These are phyloP conservation scores for Centropyge bicolor DNA, from an alignment of 2,797 vertebrate genomes.

Conservation along the genomic window DNA sequence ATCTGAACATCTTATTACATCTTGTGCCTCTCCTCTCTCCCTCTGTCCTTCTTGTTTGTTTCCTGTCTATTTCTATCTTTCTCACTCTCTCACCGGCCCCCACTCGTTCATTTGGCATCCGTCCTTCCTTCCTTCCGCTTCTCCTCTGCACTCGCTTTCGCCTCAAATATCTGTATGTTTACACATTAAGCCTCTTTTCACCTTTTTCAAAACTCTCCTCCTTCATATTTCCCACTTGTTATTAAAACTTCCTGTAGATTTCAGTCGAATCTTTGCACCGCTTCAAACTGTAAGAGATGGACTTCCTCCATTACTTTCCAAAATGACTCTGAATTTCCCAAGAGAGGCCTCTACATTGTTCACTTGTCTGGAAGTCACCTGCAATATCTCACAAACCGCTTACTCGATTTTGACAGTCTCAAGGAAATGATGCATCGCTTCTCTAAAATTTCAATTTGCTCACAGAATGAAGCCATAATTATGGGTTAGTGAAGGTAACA, in stretches of 20 bases:
- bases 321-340: constrained; percentile 44
- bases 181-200: constrained; percentile 55
- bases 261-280: constrained; percentile 7
- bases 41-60: constrained; percentile 66
- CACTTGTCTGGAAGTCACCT: constrained; percentile 60
- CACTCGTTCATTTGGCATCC: constrained; percentile 70
- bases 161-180: constrained; percentile 63
- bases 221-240: constrained; percentile 43
- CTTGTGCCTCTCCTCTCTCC: constrained; percentile 49
- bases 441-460: constrained; percentile 64
- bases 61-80: constrained; percentile 66
- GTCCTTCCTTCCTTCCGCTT: constrained; percentile 64
- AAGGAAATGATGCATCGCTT: constrained; percentile 64
- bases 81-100: constrained; percentile 60
- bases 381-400: constrained; percentile 57
- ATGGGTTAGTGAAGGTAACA: constrained; percentile 64
- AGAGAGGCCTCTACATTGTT: constrained; percentile 35
- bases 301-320: constrained; percentile 23
- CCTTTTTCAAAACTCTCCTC: constrained; percentile 49
- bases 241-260: constrained; percentile 52
- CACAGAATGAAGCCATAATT: constrained; percentile 54
- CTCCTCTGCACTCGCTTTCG: constrained; percentile 50
- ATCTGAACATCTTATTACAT: constrained; percentile 71
- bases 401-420: constrained; percentile 43
- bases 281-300: constrained; percentile 18